phyloP scores from a whole-genome alignment of 1,140 invertebrate genomes.

The Drosophila guanche region DNA sequence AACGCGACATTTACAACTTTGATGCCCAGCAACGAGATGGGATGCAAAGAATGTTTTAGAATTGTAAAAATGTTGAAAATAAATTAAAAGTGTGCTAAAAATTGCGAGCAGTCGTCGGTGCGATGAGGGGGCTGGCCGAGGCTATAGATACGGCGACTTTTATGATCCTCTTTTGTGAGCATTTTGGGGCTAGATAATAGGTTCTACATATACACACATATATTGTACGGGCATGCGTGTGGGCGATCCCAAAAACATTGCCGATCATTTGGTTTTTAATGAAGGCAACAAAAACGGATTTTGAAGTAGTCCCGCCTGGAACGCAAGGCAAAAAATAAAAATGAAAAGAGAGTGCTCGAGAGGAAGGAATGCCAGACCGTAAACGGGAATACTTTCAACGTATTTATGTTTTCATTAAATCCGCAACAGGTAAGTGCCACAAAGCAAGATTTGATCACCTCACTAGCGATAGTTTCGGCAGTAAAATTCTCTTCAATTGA shows the following conservation, averaged over 20 bases:
- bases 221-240: constrained; percentile 18
- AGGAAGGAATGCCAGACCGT: background rate
- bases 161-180: constrained; percentile 45
- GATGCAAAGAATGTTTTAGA: constrained; percentile 57
- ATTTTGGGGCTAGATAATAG: constrained; percentile 66
- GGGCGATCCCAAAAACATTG: constrained; percentile 25
- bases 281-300: constrained; percentile 41
- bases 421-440: no score
- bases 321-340: no score
- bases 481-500: no score
- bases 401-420: no score
- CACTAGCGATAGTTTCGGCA: no score
- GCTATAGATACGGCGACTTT: constrained; percentile 38
- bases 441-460: no score
- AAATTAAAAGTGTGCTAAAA: constrained; percentile 79
- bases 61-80: constrained; percentile 81
- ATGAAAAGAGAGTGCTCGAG: constrained; percentile 13
- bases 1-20: constrained; percentile 82
- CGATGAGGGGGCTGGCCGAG: background rate
- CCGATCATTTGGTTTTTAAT: constrained; percentile 36
- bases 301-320: constrained; percentile 17
- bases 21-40: constrained; percentile 64
- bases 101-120: constrained; percentile 40
- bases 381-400: background rate
- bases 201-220: constrained; percentile 22